phyloP scores from a whole-genome alignment of 2,113 vertebrate species.

The Elaphurus davidianus region DNA sequence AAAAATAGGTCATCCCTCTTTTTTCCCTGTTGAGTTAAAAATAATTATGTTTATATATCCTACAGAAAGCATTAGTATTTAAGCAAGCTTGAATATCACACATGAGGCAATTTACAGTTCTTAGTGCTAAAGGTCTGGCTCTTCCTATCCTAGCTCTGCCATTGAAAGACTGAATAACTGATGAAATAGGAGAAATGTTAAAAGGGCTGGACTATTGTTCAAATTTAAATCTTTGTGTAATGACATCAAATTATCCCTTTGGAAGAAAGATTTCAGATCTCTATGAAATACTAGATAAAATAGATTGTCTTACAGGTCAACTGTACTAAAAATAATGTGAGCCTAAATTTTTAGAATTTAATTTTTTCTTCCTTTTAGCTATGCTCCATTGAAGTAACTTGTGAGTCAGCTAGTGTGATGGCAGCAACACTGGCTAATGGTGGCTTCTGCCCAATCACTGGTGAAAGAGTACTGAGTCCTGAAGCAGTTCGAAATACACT shows the following conservation, averaged over 20 bases:
- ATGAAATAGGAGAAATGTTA: background rate
- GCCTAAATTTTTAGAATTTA: background rate
- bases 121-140: background rate
- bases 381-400: slow-evolving; percentile 98
- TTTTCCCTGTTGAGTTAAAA: slow-evolving; percentile 1
- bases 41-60: background rate
- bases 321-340: background rate
- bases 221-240: slow-evolving; percentile 6
- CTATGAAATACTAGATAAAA: background rate
- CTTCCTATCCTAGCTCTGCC: background rate
- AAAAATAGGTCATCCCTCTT: background rate
- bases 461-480: slow-evolving; percentile 94
- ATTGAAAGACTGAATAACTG: background rate
- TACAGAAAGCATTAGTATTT: slow-evolving; percentile 18
- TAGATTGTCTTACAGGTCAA: background rate
- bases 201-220: background rate
- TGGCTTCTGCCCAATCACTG: slow-evolving; percentile 98
- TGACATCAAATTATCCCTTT: background rate
- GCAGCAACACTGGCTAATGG: slow-evolving; percentile 98
- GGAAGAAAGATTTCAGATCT: slow-evolving; percentile 31
- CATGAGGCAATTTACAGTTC: background rate
- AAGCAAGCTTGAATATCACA: slow-evolving; percentile 13
- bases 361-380: slow-evolving; percentile 81
- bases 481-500: slow-evolving; percentile 97
- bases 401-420: slow-evolving; percentile 98